A percentile compares a stretch with the other conserved stretches of the same genome.
These are phyloP conservation scores for Chelonia mydas DNA, from an alignment of 2,797 vertebrate genomes.

Conservation along the genomic window DNA sequence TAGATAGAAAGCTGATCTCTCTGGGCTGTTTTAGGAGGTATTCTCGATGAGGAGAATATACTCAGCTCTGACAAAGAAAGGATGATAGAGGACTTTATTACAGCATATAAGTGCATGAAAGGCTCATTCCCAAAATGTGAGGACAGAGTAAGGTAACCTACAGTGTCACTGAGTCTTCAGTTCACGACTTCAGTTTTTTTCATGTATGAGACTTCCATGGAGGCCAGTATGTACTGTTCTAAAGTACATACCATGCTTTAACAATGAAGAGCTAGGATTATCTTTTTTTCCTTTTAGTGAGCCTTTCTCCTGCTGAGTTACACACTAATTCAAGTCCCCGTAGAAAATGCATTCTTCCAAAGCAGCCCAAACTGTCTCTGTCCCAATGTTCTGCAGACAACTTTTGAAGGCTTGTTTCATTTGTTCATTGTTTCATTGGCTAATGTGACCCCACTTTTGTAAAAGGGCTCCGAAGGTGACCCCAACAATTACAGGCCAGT, in stretches of 20 bases:
- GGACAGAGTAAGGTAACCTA: constrained; percentile 22
- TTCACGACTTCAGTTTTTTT: background rate
- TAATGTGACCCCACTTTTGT: too few species aligned
- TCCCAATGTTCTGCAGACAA: accelerated
- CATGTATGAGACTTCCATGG: accelerated
- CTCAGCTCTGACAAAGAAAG: constrained; percentile 54
- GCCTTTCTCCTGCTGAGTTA: background rate
- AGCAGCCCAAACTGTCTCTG: background rate
- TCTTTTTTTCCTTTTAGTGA: background rate
- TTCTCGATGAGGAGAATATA: constrained; percentile 49
- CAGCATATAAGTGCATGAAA: constrained; percentile 30
- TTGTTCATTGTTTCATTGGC: too few species aligned
- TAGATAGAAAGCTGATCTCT: constrained; percentile 18
- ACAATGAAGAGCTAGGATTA: background rate
- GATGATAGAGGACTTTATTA: constrained; percentile 46
- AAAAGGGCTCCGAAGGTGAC: too few species aligned
- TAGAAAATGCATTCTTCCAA: background rate
- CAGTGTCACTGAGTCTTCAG: constrained; percentile 35
- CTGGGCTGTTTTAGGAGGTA: background rate
- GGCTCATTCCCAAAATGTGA: constrained; percentile 12
- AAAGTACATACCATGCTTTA: background rate
- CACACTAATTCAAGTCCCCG: background rate
- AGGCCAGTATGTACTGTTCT: background rate
- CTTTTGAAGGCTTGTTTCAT: background rate
- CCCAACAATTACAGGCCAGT: too few species aligned